A percentile compares a stretch with the other conserved stretches of the same genome.
phyloP scores from a whole-genome alignment of 2,113 vertebrate species.

The Pseudolaguvia tuberculata region DNA sequence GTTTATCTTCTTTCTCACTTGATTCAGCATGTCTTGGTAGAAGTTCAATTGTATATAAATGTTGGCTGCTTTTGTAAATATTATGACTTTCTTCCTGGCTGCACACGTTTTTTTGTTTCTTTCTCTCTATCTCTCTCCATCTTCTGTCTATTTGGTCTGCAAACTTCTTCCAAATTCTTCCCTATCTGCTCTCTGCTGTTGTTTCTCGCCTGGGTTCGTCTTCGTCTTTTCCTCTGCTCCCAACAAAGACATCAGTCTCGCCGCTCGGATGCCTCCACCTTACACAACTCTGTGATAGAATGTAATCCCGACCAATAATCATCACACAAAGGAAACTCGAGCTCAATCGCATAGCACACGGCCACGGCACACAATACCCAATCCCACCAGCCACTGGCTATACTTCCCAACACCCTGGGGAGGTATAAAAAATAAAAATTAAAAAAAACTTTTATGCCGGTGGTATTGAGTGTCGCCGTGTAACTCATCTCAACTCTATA shows the following conservation, averaged over 20 bases:
- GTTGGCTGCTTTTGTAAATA: too few species aligned
- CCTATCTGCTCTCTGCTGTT: background rate
- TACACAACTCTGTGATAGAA: constrained; percentile 74
- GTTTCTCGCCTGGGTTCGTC: constrained; percentile 52
- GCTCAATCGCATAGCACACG: constrained; percentile 74
- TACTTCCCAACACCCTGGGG: constrained; percentile 53
- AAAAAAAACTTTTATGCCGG: constrained; percentile 33
- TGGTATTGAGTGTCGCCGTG: background rate
- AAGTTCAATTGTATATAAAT: too few species aligned
- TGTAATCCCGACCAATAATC: constrained; percentile 76
- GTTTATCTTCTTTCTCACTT: background rate
- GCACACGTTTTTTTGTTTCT: background rate
- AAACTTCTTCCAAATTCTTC: constrained; percentile 15
- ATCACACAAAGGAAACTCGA: constrained; percentile 76
- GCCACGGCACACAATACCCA: constrained; percentile 68
- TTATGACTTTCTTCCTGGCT: background rate
- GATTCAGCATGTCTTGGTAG: background rate
- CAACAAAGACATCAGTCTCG: constrained; percentile 67
- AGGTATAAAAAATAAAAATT: constrained; percentile 68
- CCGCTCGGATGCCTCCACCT: constrained; percentile 61
- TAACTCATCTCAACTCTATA: too few species aligned
- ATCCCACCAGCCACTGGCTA: constrained; percentile 60
- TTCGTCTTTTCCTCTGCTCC: constrained; percentile 46
- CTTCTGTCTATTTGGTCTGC: background rate
- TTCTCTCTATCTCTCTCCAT: background rate